These are phyloP conservation scores for Drosophila aff. DNA, from an alignment of 1,140 invertebrate genomes.

Conservation along the genomic window DNA sequence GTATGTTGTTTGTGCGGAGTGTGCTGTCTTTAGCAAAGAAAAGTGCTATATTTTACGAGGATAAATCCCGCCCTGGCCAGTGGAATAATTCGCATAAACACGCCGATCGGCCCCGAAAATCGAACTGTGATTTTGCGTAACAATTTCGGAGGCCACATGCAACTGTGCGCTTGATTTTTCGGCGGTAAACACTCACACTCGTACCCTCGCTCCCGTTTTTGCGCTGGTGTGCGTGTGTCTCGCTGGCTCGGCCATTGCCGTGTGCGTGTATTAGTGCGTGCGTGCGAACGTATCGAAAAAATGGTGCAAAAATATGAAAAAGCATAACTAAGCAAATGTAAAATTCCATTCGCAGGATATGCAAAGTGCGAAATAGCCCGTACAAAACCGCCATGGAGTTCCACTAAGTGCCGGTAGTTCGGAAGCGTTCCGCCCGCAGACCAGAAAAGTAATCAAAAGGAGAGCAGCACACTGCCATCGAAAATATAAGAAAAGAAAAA, in stretches of 20 bases:
- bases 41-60: constrained; percentile 20
- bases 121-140: constrained; percentile 69
- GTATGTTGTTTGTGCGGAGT: constrained; percentile 78
- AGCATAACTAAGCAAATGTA: constrained; percentile 57
- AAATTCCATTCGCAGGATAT: constrained; percentile 73
- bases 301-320: constrained; percentile 84
- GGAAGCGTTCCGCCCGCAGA: constrained; percentile 26
- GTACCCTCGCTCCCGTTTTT: constrained; percentile 70
- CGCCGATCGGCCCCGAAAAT: constrained; percentile 6
- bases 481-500: constrained; percentile 40
- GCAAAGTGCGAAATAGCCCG: constrained; percentile 45
- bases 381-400: constrained; percentile 54
- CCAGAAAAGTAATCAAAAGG: constrained; percentile 19
- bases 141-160: constrained; percentile 71
- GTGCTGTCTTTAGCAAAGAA: constrained; percentile 58
- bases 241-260: constrained; percentile 46
- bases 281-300: constrained; percentile 84
- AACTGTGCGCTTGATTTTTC: constrained; percentile 83
- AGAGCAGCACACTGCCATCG: constrained; percentile 32
- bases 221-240: constrained; percentile 54
- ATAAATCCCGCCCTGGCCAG: constrained; percentile 4
- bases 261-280: constrained; percentile 77
- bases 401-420: constrained; percentile 41
- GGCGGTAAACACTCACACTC: constrained; percentile 83
- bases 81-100: neutral